These are phyloP conservation scores for Epizoanthus ramosus DNA, from an alignment of 92 coral and sea anemone species.

Conservation along the genomic window DNA sequence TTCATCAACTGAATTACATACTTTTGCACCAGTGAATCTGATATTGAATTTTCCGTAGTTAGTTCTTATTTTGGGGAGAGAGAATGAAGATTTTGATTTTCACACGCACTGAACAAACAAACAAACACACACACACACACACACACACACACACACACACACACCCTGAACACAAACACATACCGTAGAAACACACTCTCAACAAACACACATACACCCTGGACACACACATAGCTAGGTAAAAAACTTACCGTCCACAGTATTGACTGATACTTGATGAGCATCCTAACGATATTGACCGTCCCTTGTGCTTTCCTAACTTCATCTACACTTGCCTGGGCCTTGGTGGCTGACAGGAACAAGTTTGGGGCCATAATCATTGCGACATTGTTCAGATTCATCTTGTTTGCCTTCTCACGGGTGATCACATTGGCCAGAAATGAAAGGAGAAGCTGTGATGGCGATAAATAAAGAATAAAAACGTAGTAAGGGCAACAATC, in stretches of 20 bases:
- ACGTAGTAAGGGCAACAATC: neutral
- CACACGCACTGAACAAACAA: too few relatives aligned
- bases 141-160: too few relatives aligned
- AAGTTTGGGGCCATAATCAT: constrained; percentile 99
- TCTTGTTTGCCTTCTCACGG: constrained; percentile 92
- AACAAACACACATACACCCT: neutral
- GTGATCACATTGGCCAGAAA: constrained; percentile 80
- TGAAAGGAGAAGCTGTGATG: constrained; percentile 71
- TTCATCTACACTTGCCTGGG: constrained; percentile 72
- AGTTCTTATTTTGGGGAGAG: too few relatives aligned
- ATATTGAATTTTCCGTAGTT: too few relatives aligned
- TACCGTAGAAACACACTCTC: too few relatives aligned
- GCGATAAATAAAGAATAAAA: neutral
- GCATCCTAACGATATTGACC: constrained; percentile 92
- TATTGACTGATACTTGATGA: constrained; percentile 92
- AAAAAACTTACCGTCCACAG: constrained; percentile 92
- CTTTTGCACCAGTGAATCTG: too few relatives aligned
- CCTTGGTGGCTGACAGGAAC: constrained; percentile 72
- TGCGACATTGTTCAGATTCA: constrained; percentile 94
- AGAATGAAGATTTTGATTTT: too few relatives aligned
- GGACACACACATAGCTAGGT: neutral
- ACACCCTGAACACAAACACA: too few relatives aligned
- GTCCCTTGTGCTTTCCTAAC: constrained; percentile 91
- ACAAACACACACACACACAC: too few relatives aligned
- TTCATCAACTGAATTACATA: too few relatives aligned